Evolutionary conservation across 2,113 vertebrate genomes (phyloP), one percentile per base, ranked within the genome.

Genomic region (Stictonetta naevosa): DNA sequence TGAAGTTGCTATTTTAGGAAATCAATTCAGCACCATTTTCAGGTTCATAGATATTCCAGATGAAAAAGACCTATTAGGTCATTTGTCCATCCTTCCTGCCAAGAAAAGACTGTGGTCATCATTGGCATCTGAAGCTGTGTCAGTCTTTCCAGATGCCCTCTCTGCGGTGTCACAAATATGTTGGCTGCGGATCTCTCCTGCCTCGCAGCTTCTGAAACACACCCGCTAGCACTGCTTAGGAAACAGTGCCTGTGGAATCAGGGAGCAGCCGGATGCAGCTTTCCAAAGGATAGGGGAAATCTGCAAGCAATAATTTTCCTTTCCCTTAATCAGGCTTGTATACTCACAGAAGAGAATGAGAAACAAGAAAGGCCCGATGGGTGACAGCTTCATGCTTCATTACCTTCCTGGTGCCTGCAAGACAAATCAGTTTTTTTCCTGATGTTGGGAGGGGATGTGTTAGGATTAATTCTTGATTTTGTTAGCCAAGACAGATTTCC

Each of bases 381-480:
- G 2, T 53, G 59, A 52, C 10, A 60, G 3, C 2, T 5, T 74
- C 10, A 3, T 33, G 28, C 36, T 73, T 90, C 76, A 6, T 74
- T 38, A 15, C 11, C 11, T 33, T 71, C 29, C 60, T 23, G 28
- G 31, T 25, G 14, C 33, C 68, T 77, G 42, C 63, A 80, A 55
- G 55, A 69, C 34, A 71, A 63, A 44, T 72, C 56, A 10, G 29
- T 56, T 83, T 94, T 94, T 86, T 92, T 88, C 42, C 56, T 4
- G 1, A 0, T 38, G 52, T 14, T 4, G 6, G 25, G 60, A 58
- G 29, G 0, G 0, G 36, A 22, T 66, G 53, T 0, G 3, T 63
- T 60, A 74, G 26, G 36, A n/a, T 88, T 80, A 67, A 34, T 75
- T 93, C 33, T 73, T 42, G 36, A 44, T 75, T 83, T 83, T 84